Evolutionary conservation across 2,888 invertebrate species (phyloP).

Genomic region (Abrostola triplasia): DNA sequence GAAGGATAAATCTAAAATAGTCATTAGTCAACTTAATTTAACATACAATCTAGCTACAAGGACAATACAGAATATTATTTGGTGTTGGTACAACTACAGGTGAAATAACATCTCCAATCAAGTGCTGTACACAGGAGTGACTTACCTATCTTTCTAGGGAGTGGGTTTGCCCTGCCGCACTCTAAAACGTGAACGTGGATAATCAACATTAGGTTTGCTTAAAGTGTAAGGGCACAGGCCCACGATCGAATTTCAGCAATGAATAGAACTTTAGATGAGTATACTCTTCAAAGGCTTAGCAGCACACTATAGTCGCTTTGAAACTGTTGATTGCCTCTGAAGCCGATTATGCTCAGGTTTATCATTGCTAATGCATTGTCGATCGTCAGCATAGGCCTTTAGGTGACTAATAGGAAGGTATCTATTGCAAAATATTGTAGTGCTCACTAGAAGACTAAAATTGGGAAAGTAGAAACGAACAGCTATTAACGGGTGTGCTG

Average conservation of each 20-base stretch:
- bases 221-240: slow-evolving; percentile 10
- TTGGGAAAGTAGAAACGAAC: slow-evolving; percentile 27
- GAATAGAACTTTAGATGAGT: background rate
- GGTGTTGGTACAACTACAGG: slow-evolving; percentile 2
- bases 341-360: too few relatives aligned
- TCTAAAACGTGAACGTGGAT: slow-evolving; percentile 76
- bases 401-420: slow-evolving; percentile 30
- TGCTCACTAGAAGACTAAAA: slow-evolving; percentile 29
- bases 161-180: slow-evolving; percentile 86
- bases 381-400: slow-evolving; percentile 19
- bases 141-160: slow-evolving; percentile 87
- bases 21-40: background rate
- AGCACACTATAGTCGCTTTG: too few relatives aligned
- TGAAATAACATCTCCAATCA: slow-evolving; percentile 12
- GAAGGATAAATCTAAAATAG: background rate
- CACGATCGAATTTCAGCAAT: slow-evolving; percentile 14
- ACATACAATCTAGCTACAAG: background rate
- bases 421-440: slow-evolving; percentile 12
- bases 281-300: too few relatives aligned
- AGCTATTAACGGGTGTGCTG: slow-evolving; percentile 16
- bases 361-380: slow-evolving; percentile 7
- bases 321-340: too few relatives aligned
- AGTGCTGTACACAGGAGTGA: slow-evolving; percentile 59
- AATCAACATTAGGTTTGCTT: slow-evolving; percentile 45
- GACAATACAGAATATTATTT: background rate